Percentiles rank a stretch among this genome's conserved stretches.
Conservation (phyloP, 23 tunicate genomes). For the Corella eumyota region DNA sequence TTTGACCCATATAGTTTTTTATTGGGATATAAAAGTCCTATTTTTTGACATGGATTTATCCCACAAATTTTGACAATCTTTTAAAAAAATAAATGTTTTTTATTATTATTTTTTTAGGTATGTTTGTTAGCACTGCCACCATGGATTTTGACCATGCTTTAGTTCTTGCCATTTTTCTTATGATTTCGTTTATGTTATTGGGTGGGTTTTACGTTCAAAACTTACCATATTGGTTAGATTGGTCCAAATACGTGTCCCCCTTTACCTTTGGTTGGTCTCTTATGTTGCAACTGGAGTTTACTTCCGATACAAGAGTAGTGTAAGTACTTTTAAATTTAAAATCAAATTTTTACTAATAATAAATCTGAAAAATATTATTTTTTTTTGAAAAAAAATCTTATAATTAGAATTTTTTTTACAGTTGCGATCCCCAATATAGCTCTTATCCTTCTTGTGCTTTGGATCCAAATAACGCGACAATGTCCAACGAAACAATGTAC, state of each 20-base stretch:
- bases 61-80: too few species aligned
- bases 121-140: constrained; percentile 81
- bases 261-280: constrained; percentile 53
- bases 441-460: constrained; percentile 35
- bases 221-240: constrained; percentile 59
- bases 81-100: neutral
- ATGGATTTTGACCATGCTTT: constrained; percentile 85
- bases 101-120: constrained; percentile 13
- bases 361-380: neutral
- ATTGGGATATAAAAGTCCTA: too few species aligned
- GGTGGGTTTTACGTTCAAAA: constrained; percentile 81
- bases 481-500: constrained; percentile 16
- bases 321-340: constrained; percentile 32
- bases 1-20: too few species aligned
- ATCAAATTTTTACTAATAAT: too few species aligned
- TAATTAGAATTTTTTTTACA: constrained; percentile 21
- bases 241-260: constrained; percentile 63
- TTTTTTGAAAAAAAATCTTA: neutral
- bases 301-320: constrained; percentile 52
- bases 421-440: constrained; percentile 56
- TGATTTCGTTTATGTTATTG: constrained; percentile 71
- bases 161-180: constrained; percentile 68
- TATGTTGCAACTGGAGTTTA: constrained; percentile 52
- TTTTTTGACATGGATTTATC: too few species aligned
- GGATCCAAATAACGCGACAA: neutral